phyloP scores from a whole-genome alignment of 2,113 vertebrate species.

The Zonotrichia leucophrys region DNA sequence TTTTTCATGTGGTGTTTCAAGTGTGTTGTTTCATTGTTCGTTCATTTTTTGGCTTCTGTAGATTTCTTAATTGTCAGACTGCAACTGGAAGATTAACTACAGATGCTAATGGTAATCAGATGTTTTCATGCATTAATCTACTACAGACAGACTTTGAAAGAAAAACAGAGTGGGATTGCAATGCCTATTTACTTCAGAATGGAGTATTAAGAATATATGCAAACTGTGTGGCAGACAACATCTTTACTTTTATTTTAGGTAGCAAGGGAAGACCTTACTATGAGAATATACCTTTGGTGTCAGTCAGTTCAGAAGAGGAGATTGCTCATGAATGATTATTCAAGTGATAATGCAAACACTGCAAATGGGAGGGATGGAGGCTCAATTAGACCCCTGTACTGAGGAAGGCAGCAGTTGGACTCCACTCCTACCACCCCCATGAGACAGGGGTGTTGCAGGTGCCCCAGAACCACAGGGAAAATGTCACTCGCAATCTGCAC shows the following conservation, averaged over 20 bases:
- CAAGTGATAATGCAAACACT: neutral
- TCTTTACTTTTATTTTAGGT: neutral
- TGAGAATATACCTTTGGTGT: neutral
- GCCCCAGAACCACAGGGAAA: neutral
- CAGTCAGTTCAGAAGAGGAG: neutral
- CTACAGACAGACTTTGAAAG: neutral
- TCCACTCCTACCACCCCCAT: neutral
- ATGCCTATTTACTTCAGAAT: neutral
- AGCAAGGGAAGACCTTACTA: neutral
- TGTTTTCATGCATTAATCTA: neutral
- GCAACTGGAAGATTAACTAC: neutral
- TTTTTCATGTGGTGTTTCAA: neutral
- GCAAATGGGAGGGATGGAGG: neutral
- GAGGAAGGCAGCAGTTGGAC: neutral
- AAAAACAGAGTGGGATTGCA: neutral
- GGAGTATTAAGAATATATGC: neutral
- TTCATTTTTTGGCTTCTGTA: neutral
- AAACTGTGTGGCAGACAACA: neutral
- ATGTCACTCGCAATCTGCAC: rapidly evolving
- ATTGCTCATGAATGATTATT: neutral
- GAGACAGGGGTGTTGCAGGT: neutral
- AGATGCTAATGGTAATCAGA: neutral
- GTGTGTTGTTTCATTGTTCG: neutral
- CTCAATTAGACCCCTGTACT: neutral
- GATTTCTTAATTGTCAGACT: neutral